phyloP scores from a whole-genome alignment of 2,113 vertebrate species.

The Ammospiza caudacuta region DNA sequence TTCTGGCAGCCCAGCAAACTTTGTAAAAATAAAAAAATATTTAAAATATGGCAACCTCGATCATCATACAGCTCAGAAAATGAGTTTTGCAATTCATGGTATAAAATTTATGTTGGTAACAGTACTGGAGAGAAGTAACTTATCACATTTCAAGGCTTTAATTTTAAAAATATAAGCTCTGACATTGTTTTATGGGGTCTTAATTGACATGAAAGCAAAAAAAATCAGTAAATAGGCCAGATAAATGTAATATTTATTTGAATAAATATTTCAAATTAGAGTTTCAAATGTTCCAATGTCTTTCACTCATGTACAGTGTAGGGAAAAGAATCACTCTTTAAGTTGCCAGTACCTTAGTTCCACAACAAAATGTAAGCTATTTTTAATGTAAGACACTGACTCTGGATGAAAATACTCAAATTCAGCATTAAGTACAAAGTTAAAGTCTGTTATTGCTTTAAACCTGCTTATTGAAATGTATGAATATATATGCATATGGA shows the following conservation, averaged over 20 bases:
- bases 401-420: not conserved
- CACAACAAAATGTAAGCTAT: not conserved
- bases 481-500: not conserved
- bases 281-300: not conserved
- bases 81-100: not conserved
- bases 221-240: not conserved
- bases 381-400: not conserved
- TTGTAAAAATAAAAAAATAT: not conserved
- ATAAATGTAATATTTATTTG: not conserved
- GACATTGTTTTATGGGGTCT: not conserved
- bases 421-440: not conserved
- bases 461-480: not conserved
- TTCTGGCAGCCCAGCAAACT: not conserved
- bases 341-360: not conserved
- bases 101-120: not conserved
- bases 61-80: not conserved
- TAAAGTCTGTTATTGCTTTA: slow-evolving; percentile 14
- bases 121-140: not conserved
- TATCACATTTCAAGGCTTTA: not conserved
- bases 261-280: not conserved
- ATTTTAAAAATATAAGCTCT: not conserved
- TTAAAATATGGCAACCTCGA: not conserved
- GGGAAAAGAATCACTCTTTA: not conserved
- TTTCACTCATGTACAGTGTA: not conserved
- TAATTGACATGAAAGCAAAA: not conserved